Conservation (phyloP, 2,113 vertebrate genomes). For the Cavia aperea region DNA sequence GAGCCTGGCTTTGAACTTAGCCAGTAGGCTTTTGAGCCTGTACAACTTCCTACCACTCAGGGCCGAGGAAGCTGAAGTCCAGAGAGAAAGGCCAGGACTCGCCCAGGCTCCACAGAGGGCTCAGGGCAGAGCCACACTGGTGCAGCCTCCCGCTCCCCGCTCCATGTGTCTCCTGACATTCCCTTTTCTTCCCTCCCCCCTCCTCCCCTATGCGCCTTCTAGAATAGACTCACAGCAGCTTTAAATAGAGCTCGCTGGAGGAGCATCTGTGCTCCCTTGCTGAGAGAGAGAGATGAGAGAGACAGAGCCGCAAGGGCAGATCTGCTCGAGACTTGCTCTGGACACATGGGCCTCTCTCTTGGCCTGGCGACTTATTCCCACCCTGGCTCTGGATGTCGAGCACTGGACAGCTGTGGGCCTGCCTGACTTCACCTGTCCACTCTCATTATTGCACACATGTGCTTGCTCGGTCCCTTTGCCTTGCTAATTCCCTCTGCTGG, state of each 20-base stretch:
- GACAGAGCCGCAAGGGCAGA: not conserved
- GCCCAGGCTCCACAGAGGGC: not conserved
- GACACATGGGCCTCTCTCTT: not conserved
- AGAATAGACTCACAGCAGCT: not conserved
- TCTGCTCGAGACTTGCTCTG: not conserved
- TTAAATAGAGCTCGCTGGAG: slow-evolving; percentile 50
- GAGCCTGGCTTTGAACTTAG: not conserved
- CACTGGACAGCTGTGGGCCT: not conserved
- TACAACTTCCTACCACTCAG: rapidly evolving
- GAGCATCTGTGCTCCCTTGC: not conserved
- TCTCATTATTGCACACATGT: not conserved
- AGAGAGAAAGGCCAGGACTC: not conserved
- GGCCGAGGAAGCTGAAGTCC: not conserved
- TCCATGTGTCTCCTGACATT: not conserved
- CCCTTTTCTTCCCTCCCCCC: not conserved
- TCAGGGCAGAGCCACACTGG: not conserved
- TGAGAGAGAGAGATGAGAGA: not conserved
- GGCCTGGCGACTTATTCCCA: not conserved
- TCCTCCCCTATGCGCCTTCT: not conserved
- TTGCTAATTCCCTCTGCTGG: not conserved
- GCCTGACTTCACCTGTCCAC: not conserved
- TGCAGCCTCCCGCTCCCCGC: not conserved
- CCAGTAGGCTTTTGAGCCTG: rapidly evolving
- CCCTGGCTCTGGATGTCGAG: not conserved
- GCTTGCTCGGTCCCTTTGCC: not conserved